Evolutionary conservation across 2,888 invertebrate species (phyloP), one percentile per base, ranked within the genome.

Genomic region (Epinotia bilunana): DNA sequence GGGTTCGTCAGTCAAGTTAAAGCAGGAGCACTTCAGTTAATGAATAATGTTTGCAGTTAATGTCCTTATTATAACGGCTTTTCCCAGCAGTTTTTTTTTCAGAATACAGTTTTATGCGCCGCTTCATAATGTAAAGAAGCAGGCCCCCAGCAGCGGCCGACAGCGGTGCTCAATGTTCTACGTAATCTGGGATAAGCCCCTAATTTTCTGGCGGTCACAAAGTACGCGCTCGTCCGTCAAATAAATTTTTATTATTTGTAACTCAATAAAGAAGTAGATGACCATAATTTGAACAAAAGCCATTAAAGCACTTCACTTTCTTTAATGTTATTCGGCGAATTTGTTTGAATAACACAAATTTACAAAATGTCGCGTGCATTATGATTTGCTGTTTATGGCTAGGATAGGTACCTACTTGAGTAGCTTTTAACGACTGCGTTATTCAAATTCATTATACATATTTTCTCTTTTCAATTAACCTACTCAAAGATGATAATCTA

Each of bases 181-280:
- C 79, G 83, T 87, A 86, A 89, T 87, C 86, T 81, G 84, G 87
- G 88, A 88, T 89, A 88, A 88, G 84, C 86, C 81, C 78, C 83
- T 87, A 87, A 89, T 88, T 88, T 88, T 86, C 81, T 81, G 82
- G 83, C 82, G 82, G 84, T 80, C 82, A 80, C 84, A 82, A 87
- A 86, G 87, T 86, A 86, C 83, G 83, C 80, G 77, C 78, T 80
- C 76, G 79, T 81, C 81, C 80, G 79, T 78, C 79, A 70, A 78
- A 79, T 80, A 79, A 82, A 82, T 81, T 80, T 80, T 79, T 80
- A 76, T 76, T 73, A 73, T 73, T 72, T 79, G 74, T 80, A 80
- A 80, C 82, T 80, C 79, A 74, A 70, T 74, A 61, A 71, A 74
- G 72, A 73, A 70, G 60, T 55, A 73, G 73, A 68, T 71, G 53